Base-by-base conservation (phyloP, 1,140 invertebrate species). In the Conopomorpha cramerella region DNA sequence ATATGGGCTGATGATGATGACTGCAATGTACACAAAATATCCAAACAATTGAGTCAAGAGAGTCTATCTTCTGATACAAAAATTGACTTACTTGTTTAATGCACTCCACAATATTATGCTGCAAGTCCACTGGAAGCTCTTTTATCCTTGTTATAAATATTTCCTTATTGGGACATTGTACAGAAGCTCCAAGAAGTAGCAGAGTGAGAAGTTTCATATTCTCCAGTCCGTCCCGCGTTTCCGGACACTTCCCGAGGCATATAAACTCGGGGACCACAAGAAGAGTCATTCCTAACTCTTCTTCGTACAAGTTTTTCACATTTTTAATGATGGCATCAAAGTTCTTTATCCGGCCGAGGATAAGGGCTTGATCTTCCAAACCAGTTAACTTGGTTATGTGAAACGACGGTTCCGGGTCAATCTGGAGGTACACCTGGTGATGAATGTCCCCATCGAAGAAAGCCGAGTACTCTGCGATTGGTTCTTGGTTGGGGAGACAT, bases 11-110 rank as follows among this genome's bases (percentile, higher is more conserved):
- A n/a, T n/a, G n/a, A n/a, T n/a, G n/a, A n/a, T n/a, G n/a, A n/a
- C n/a, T n/a, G n/a, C n/a, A n/a, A n/a, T n/a, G n/a, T n/a, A n/a
- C n/a, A n/a, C n/a, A n/a, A n/a, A n/a, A n/a, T n/a, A n/a, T n/a
- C n/a, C n/a, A n/a, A n/a, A n/a, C n/a, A n/a, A n/a, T n/a, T n/a
- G n/a, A n/a, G n/a, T n/a, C n/a, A n/a, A n/a, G n/a, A n/a, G n/a
- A n/a, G n/a, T n/a, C n/a, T n/a, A n/a, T n/a, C n/a, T n/a, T n/a
- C n/a, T n/a, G n/a, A n/a, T n/a, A n/a, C n/a, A n/a, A n/a, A n/a
- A n/a, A n/a, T n/a, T n/a, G n/a, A n/a, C n/a, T n/a, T 70, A 93
- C 91, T 83, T 95, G 87, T 79, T 94, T 93, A 36, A 98, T 97
- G 51, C 89, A 90, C 49, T 93, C 90, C 2, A 96, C 92, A 66